Percentiles rank a stretch among this genome's conserved stretches.
These are phyloP conservation scores for Bucorvus abyssinicus DNA, from an alignment of 2,797 vertebrate genomes.

Conservation along the genomic window DNA sequence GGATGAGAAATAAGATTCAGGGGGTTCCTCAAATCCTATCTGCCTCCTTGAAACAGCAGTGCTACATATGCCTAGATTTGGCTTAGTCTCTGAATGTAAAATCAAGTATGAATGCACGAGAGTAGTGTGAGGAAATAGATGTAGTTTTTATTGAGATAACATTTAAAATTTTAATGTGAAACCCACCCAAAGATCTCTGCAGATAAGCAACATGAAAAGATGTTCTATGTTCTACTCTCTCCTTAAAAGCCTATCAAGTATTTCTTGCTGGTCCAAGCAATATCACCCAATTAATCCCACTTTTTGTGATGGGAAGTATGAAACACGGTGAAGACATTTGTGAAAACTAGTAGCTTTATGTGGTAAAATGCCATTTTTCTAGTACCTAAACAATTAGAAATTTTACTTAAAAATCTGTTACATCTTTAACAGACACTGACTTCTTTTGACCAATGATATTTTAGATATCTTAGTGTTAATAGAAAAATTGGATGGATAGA, in stretches of 20 bases:
- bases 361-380: not conserved
- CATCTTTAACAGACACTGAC: not conserved
- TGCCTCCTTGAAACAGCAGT: not conserved
- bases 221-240: not conserved
- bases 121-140: not conserved
- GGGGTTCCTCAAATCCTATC: not conserved
- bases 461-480: not conserved
- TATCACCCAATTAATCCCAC: not conserved
- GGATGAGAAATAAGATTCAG: not conserved
- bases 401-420: not conserved
- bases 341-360: not conserved
- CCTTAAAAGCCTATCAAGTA: not conserved
- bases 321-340: not conserved
- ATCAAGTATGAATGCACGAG: not conserved
- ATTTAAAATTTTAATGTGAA: not conserved
- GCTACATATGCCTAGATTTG: not conserved
- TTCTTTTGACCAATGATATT: not conserved
- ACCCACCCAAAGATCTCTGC: not conserved
- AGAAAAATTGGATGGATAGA: not conserved
- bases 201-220: not conserved
- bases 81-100: not conserved
- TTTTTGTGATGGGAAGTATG: not conserved
- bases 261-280: not conserved
- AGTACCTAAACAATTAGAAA: not conserved
- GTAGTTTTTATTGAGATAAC: not conserved